Conservation (phyloP, 1,140 invertebrate species). For the Anastrepha ludens region DNA sequence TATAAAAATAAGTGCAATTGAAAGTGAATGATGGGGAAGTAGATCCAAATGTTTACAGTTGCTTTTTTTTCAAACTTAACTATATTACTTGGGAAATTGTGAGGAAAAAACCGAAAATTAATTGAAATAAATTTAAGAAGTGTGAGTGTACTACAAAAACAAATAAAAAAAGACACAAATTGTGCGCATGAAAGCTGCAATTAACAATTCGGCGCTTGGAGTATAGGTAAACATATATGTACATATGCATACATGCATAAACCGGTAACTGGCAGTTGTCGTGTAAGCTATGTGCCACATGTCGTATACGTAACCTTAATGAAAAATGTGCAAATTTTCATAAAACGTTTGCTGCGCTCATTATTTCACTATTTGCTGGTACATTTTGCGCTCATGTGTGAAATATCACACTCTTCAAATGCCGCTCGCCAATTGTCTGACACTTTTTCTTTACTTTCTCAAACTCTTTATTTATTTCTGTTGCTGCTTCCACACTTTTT, state of each 20-base stretch:
- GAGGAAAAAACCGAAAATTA: neutral
- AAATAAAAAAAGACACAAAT: neutral
- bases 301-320: constrained; percentile 5
- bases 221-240: neutral
- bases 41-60: neutral
- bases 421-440: neutral
- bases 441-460: neutral
- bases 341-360: neutral
- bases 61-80: neutral
- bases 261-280: neutral
- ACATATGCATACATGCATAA: neutral
- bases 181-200: neutral
- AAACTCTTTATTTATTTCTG: too few relatives aligned
- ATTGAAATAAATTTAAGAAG: neutral
- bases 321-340: neutral
- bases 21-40: neutral
- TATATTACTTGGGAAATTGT: neutral
- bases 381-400: neutral
- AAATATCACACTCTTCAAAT: neutral
- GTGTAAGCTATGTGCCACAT: neutral
- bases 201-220: neutral
- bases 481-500: too few relatives aligned
- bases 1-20: neutral
- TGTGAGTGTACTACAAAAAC: neutral
- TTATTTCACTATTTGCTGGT: neutral